Base-by-base conservation (phyloP, 37 sponge, comb jelly and placozoan species). In the Oopsacas minuta region DNA sequence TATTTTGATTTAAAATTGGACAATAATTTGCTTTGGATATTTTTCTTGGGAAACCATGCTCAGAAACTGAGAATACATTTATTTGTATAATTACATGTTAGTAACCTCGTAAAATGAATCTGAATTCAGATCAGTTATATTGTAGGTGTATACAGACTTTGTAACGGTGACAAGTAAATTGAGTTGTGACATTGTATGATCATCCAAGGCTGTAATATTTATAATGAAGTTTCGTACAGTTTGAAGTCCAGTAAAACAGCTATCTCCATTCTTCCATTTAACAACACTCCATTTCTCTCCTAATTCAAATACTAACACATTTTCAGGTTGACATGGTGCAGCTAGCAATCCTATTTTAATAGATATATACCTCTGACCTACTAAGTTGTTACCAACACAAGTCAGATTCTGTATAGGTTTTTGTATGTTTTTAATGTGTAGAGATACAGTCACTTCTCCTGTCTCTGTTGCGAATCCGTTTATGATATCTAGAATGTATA, bases 51-150 rank as follows among this genome's bases (percentile, higher is more conserved):
- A 42, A 42, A 42, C 49, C 15, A 17, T 42, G 49, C 49, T 42
- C 49, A 17, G 8, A 42, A 42, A 17, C 8, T 17, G 49, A 17
- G 49, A 42, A 42, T 15, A 42, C 49, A 8, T 17, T 42, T 42
- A 42, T 42, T 42, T 15, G 49, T 8, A 42, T 17, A 42, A 42
- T 17, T 15, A 17, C 8, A 42, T 42, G 15, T 42, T 42, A 42
- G 28, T 10, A 61, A 61, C 75, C 75, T 61, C 22, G 75, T 61
- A 61, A n/a, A 61, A 61, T 61, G 75, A 61, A 61, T 61, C 75
- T 25, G 75, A 61, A 20, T 25, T 34, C 28, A 61, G 75, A 25
- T 12, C 22, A 3, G 75, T 20, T 5, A 61, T 20, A 34, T 61
- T 61, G 30, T 61, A 61, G 22, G 32, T 61, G 75, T 61, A 61